A percentile compares a stretch with the other conserved stretches of the same genome.
Evolutionary conservation across 2,113 vertebrate genomes (phyloP).

Genomic region (Microcebus murinus): DNA sequence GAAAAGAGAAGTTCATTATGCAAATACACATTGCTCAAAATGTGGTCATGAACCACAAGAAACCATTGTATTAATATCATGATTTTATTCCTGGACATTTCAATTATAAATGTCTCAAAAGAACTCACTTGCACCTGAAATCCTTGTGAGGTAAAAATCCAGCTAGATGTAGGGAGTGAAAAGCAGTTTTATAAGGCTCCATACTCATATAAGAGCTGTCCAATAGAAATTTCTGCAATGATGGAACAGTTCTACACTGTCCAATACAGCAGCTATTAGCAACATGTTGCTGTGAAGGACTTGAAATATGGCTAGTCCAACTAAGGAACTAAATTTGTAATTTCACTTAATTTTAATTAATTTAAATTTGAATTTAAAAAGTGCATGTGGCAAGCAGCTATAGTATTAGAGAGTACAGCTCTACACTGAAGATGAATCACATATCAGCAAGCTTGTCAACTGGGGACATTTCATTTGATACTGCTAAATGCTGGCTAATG

Average conservation of each 20-base stretch:
- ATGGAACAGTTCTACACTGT: neutral
- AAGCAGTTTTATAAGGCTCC: neutral
- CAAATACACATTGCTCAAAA: conserved; percentile 13
- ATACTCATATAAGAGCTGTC: neutral
- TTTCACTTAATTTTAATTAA: conserved; percentile 39
- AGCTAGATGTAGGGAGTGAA: neutral
- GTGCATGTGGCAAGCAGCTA: neutral
- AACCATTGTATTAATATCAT: neutral
- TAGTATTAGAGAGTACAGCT: neutral
- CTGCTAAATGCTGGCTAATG: neutral
- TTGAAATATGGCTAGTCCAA: neutral
- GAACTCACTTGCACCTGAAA: neutral
- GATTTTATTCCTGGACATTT: neutral
- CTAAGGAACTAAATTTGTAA: neutral
- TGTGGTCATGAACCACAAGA: neutral
- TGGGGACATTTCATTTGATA: neutral
- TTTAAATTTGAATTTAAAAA: conserved; percentile 19
- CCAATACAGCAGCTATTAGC: neutral
- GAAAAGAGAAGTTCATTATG: neutral
- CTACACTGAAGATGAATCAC: neutral
- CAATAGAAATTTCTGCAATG: neutral
- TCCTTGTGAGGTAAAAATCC: neutral
- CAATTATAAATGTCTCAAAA: conserved; percentile 14
- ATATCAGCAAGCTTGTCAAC: neutral
- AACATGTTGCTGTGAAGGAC: neutral